Evolutionary conservation across 1,140 invertebrate species (phyloP).

Genomic region (Drosophila neocordata): DNA sequence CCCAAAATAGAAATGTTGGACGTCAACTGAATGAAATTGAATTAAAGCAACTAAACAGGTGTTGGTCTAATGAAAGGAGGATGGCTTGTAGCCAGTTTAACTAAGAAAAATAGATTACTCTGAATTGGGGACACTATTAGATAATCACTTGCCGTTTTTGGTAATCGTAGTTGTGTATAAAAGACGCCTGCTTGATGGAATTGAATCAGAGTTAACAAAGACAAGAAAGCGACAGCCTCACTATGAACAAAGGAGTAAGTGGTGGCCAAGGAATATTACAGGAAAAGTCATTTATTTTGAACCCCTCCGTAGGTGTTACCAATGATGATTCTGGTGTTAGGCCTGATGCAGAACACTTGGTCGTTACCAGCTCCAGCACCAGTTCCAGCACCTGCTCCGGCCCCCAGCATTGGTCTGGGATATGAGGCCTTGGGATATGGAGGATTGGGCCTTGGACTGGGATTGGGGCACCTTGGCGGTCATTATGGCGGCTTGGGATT

Average conservation of each 20-base stretch:
- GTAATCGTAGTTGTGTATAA: neutral
- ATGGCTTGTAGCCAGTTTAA: slow-evolving; percentile 6
- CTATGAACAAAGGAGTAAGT: slow-evolving; percentile 64
- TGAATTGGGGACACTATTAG: slow-evolving; percentile 9
- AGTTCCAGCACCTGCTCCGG: slow-evolving; percentile 45
- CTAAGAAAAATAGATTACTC: slow-evolving; percentile 21
- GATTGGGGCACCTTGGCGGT: slow-evolving; percentile 43
- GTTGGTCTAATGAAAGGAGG: slow-evolving; percentile 37
- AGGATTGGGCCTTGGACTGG: slow-evolving; percentile 47
- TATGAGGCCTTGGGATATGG: slow-evolving; percentile 61
- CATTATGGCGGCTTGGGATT: slow-evolving; percentile 48
- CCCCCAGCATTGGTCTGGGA: slow-evolving; percentile 59
- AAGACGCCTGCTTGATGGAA: slow-evolving; percentile 5
- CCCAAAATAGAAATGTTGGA: slow-evolving; percentile 40
- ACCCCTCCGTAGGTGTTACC: slow-evolving; percentile 1
- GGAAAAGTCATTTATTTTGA: neutral
- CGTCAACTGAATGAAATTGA: slow-evolving; percentile 17
- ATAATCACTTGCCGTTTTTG: slow-evolving; percentile 5
- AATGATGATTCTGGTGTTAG: slow-evolving; percentile 49
- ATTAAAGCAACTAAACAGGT: slow-evolving; percentile 42
- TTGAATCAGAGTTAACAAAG: slow-evolving; percentile 14
- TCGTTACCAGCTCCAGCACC: slow-evolving; percentile 56
- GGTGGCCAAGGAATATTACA: neutral
- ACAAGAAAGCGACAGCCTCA: slow-evolving; percentile 11
- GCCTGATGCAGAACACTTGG: slow-evolving; percentile 40